Evolutionary conservation across 2,113 vertebrate genomes (phyloP).

Genomic region (Tor tambroides): DNA sequence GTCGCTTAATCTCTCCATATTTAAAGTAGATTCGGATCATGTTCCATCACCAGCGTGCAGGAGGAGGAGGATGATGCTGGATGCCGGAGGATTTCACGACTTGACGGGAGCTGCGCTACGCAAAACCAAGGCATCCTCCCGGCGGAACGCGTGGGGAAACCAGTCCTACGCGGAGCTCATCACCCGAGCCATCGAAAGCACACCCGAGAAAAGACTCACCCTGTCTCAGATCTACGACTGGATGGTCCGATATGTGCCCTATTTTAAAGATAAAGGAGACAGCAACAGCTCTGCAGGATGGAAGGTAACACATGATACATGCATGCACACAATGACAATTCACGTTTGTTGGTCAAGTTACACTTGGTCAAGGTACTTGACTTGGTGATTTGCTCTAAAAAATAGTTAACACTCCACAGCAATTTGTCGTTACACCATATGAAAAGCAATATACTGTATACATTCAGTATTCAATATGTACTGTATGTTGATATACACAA

Average conservation of each 20-base stretch:
- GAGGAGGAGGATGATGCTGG: conserved; percentile 82
- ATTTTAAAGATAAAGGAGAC: conserved; percentile 25
- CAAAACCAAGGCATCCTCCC: conserved; percentile 92
- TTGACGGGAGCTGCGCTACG: conserved; percentile 86
- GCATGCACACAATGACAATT: not conserved
- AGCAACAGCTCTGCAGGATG: conserved; percentile 80
- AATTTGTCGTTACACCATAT: not conserved
- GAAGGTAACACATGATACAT: conserved; percentile 83
- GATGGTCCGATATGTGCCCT: conserved; percentile 23
- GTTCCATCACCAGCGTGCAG: conserved; percentile 75
- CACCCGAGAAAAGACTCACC: conserved; percentile 15
- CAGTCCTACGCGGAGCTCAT: conserved; percentile 23
- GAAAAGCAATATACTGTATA: not conserved
- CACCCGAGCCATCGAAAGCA: conserved; percentile 26
- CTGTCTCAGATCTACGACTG: conserved; percentile 33
- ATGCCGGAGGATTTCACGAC: conserved; percentile 74
- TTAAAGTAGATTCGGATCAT: conserved; percentile 78
- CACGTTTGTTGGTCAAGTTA: not conserved
- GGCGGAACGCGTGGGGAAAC: conserved; percentile 77
- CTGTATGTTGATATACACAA: no score
- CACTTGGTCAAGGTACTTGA: not conserved
- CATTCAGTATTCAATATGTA: not conserved
- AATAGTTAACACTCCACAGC: not conserved
- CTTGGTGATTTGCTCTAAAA: not conserved
- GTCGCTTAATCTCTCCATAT: conserved; percentile 66